Evolutionary conservation across 2,797 vertebrate genomes (phyloP).

Genomic region (Anas bernieri): DNA sequence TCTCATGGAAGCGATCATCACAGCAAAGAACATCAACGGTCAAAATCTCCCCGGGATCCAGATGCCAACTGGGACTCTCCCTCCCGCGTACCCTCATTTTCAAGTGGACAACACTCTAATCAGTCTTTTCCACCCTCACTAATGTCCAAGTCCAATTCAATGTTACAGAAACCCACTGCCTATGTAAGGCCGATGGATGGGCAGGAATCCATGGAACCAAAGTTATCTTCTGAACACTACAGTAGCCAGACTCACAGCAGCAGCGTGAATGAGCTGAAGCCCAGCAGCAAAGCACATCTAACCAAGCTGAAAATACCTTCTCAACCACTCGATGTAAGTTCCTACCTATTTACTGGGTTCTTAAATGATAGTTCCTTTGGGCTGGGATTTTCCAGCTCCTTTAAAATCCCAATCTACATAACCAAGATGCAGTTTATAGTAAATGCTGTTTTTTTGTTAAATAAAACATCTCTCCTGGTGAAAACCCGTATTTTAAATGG

Average conservation of each 20-base stretch:
- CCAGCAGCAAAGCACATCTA: slow-evolving; percentile 93
- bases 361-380: background rate
- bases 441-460: background rate
- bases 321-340: slow-evolving; percentile 90
- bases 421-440: background rate
- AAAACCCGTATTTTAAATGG: background rate
- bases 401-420: background rate
- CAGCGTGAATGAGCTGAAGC: slow-evolving; percentile 91
- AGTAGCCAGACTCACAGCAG: slow-evolving; percentile 88
- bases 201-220: slow-evolving; percentile 95
- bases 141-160: slow-evolving; percentile 95
- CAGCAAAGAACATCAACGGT: slow-evolving; percentile 91
- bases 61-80: slow-evolving; percentile 98
- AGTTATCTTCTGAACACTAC: slow-evolving; percentile 92
- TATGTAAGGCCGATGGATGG: slow-evolving; percentile 99
- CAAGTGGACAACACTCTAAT: slow-evolving; percentile 90
- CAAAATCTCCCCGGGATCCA: slow-evolving; percentile 93
- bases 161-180: slow-evolving; percentile 97
- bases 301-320: slow-evolving; percentile 98
- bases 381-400: slow-evolving; percentile 29
- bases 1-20: slow-evolving; percentile 90
- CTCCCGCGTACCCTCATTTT: slow-evolving; percentile 90
- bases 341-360: background rate
- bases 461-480: background rate
- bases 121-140: slow-evolving; percentile 95